These are phyloP conservation scores for Muntiacus reevesi DNA, from an alignment of 2,113 vertebrate species.

Conservation along the genomic window DNA sequence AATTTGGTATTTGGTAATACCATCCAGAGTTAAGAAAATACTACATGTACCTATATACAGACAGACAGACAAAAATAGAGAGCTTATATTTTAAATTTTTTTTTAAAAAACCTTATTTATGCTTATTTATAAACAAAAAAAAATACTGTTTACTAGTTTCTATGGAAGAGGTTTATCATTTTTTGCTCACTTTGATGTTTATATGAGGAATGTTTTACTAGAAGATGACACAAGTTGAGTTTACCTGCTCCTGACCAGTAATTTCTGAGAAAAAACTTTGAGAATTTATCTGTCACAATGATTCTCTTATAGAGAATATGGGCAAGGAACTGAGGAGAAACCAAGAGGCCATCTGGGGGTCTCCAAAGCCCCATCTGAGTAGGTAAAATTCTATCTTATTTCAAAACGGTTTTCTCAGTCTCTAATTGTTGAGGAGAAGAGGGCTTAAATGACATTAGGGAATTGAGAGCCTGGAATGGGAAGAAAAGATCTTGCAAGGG, in stretches of 20 bases:
- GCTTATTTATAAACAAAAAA: not conserved
- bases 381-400: not conserved
- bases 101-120: not conserved
- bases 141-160: not conserved
- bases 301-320: not conserved
- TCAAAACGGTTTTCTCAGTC: not conserved
- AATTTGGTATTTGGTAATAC: not conserved
- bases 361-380: not conserved
- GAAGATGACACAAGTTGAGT: not conserved
- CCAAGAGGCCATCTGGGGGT: not conserved
- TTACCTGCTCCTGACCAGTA: not conserved
- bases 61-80: not conserved
- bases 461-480: not conserved
- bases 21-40: not conserved
- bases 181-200: not conserved
- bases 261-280: not conserved
- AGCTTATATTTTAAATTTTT: not conserved
- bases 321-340: not conserved
- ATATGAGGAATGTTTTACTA: not conserved
- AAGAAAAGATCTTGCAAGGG: not conserved
- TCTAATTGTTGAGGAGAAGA: not conserved
- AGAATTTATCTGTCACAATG: not conserved
- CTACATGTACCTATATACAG: not conserved
- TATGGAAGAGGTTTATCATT: not conserved
- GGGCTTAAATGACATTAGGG: not conserved